Base-by-base conservation (phyloP, 2,113 vertebrate species). In the Eretmochelys imbricata region DNA sequence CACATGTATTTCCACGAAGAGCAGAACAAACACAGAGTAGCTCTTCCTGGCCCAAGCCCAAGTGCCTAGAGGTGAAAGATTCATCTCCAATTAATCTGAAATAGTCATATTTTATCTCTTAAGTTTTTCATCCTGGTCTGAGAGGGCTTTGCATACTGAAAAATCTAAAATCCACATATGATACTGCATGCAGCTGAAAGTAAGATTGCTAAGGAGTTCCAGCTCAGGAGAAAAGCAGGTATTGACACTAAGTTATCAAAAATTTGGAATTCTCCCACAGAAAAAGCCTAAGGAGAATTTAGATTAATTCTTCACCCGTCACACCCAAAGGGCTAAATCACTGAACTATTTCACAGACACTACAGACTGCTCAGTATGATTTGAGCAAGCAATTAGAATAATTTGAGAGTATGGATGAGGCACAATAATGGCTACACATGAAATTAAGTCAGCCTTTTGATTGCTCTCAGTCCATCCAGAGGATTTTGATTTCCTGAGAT, bases 381-480 rank as follows among this genome's bases (percentile, higher is more conserved):
- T 93, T 95, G 90, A 96, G 80, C n/a, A 82, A 90, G 83, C 83
- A 95, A 96, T 95, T 48, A 94, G 86, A 95, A 94, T 96, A 97
- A 98, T 93, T 95, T 85, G 91, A 93, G 93, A 88, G 53, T 94
- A 90, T 8, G 84, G 62, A 94, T 62, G 90, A 96, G 57, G 75
- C 79, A 50, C 91, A 95, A 88, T 96, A 95, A 96, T 14, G 75
- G 85, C 69, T 89, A 92, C 82, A 95, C 94, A 48, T 55, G 86
- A 97, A 98, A 96, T 94, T 90, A 93, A 97, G 85, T 89, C 93
- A 97, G 96, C 8, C 76, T 96, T 87, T 88, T 95, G 91, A 98
- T 89, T 83, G 91, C 54, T 96, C 88, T 88, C 62, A 82, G 79
- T 79, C 91, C 86, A 80, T 91, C 93, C 97, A 91, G 82, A 95